Conservation (phyloP, 2,888 invertebrate genomes). For the Monopis laevigella region DNA sequence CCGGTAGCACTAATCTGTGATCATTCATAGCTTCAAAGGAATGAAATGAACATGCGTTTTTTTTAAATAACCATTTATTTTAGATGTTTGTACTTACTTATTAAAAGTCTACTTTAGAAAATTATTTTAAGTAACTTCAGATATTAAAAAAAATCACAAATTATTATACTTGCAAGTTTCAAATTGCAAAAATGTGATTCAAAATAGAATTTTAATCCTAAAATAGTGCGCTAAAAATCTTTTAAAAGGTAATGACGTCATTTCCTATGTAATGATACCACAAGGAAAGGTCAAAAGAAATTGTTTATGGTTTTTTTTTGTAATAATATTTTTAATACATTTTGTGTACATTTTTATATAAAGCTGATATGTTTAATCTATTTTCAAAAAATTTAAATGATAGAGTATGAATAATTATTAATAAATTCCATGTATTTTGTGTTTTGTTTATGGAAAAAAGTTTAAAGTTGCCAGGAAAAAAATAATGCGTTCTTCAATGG, state of each 20-base stretch:
- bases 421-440: not conserved
- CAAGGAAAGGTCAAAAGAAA: conserved; percentile 5
- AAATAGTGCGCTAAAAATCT: conserved; percentile 51
- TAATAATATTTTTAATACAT: not conserved
- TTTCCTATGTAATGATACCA: conserved; percentile 39
- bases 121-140: no score
- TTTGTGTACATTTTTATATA: not conserved
- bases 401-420: not conserved
- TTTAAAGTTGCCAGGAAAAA: not conserved
- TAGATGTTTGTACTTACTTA: no score
- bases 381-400: no score
- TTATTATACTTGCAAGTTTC: no score
- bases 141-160: no score
- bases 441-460: not conserved
- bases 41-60: no score
- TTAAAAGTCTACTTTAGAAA: no score
- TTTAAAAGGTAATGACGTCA: conserved; percentile 34
- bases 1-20: no score
- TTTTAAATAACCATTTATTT: no score
- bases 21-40: no score
- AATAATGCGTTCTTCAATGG: conserved; percentile 39
- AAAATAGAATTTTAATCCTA: conserved; percentile 59
- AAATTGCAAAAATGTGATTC: conserved; percentile 59
- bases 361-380: no score
- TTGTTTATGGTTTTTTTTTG: not conserved